Evolutionary conservation across 2,113 vertebrate genomes (phyloP).

Genomic region (Trochalopteron elliotii): DNA sequence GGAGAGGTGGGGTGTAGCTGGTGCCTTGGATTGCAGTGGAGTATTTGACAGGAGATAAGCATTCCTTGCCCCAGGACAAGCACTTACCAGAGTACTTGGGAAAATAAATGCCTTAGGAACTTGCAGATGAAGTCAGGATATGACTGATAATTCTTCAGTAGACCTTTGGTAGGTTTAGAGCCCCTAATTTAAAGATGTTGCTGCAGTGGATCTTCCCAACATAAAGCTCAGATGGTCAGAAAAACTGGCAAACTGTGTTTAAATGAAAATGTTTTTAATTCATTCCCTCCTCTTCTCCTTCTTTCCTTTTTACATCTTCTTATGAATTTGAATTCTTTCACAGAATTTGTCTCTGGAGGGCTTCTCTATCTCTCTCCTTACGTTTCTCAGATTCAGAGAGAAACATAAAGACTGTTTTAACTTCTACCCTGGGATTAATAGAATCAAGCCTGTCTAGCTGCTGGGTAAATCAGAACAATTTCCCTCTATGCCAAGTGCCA

Average conservation of each 20-base stretch:
- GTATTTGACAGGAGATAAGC: background rate
- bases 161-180: background rate
- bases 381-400: conserved; percentile 25
- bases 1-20: background rate
- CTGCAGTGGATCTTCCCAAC: background rate
- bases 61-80: background rate
- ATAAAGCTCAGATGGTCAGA: background rate
- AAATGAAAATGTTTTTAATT: conserved; percentile 40
- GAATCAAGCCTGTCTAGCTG: conserved; percentile 16
- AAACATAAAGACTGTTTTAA: conserved; percentile 45
- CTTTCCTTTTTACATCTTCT: conserved; percentile 10
- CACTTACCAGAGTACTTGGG: background rate
- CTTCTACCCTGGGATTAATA: conserved; percentile 42
- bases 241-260: background rate
- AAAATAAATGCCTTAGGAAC: background rate
- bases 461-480: conserved; percentile 53
- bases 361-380: conserved; percentile 16
- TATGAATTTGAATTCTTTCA: conserved; percentile 37
- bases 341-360: conserved; percentile 40
- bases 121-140: background rate
- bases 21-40: background rate
- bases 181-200: background rate
- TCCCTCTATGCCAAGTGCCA: background rate
- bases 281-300: background rate
- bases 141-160: background rate